Base-by-base conservation (phyloP, 2,888 invertebrate genomes). In the Choristoneura rosaceana region DNA sequence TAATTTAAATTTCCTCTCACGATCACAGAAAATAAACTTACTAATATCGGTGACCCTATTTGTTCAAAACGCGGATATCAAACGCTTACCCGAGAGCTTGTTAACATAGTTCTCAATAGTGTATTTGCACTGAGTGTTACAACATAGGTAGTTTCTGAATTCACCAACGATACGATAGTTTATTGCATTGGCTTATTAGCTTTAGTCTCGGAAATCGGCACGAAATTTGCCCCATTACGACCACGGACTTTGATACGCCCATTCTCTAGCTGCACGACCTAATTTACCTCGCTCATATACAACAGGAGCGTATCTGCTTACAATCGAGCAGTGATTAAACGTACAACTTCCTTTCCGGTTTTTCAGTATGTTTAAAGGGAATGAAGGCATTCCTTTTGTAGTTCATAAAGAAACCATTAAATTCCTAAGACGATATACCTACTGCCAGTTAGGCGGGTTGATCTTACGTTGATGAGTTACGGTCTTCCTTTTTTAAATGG, bases 391-490 rank as follows among this genome's bases (percentile, higher is more conserved):
- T 52, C 17, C 55, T 55, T 55, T 55, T 55, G 25, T 61, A 43
- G 43, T 17, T 43, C 43, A 41, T 12, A 14, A 61, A 10, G 7
- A 43, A 4, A 58, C 17, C n/a, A 10, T 45, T 43, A 45, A 47
- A 45, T 63, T 63, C 14, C 62, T 25, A 25, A 25, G 33, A 17
- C 17, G 12, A 3, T 15, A 41, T 41, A 25, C 25, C 25, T 25
- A 9, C 9, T 17, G 65, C 14, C 17, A 41, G 17, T 58, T 58
- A 43, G 62, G 17, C 14, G 15, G 43, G 33, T 67, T 58, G 45
- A 59, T 45, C 58, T 58, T 59, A 45, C 14, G 33, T 33, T 43
- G 43, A 38, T 65, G 67, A 67, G 67, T 60, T 59, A 45, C 58
- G 67, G 4, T 47, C n/a, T 60, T 45, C 33, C 47, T 55, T 66